Conservation (phyloP, 2,888 invertebrate genomes). For the Diarsia brunnea region DNA sequence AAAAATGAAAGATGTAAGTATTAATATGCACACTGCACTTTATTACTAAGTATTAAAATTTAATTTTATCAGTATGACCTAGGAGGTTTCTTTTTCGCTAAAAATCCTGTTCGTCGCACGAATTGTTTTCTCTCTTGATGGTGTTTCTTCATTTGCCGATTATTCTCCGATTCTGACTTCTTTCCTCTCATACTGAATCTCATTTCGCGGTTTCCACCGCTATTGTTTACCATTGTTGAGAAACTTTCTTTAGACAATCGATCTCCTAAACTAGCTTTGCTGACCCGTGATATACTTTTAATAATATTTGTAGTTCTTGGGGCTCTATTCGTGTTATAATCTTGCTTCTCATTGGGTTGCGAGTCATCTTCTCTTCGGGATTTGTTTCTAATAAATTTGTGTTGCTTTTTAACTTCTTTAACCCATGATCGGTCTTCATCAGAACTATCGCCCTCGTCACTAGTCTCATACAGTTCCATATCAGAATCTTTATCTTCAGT, state of each 20-base stretch:
- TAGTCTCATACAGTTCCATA: conserved; percentile 87
- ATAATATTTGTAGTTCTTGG: conserved; percentile 89
- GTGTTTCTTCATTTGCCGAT: conserved; percentile 92
- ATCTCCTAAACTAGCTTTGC: conserved; percentile 93
- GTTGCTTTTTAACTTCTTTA: conserved; percentile 95
- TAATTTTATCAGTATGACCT: conserved; percentile 70
- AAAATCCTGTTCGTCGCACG: conserved; percentile 86
- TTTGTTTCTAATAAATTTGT: conserved; percentile 91
- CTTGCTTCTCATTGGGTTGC: conserved; percentile 71
- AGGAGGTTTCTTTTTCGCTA: conserved; percentile 80
- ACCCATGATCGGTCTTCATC: conserved; percentile 96
- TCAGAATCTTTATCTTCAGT: conserved; percentile 88
- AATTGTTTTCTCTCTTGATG: conserved; percentile 93
- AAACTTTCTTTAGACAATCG: conserved; percentile 92
- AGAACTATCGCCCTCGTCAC: conserved; percentile 90
- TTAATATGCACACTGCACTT: conserved; percentile 18
- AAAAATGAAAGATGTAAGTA: conserved; percentile 9
- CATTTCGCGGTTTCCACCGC: conserved; percentile 95
- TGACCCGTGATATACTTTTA: conserved; percentile 87
- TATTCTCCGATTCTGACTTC: conserved; percentile 88
- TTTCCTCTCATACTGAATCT: conserved; percentile 92
- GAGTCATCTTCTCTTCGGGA: conserved; percentile 77
- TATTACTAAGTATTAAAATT: conserved; percentile 41
- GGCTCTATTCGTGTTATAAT: conserved; percentile 83
- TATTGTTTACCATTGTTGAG: conserved; percentile 86